Conservation (phyloP, 1,140 invertebrate genomes). For the Spodoptera litura region DNA sequence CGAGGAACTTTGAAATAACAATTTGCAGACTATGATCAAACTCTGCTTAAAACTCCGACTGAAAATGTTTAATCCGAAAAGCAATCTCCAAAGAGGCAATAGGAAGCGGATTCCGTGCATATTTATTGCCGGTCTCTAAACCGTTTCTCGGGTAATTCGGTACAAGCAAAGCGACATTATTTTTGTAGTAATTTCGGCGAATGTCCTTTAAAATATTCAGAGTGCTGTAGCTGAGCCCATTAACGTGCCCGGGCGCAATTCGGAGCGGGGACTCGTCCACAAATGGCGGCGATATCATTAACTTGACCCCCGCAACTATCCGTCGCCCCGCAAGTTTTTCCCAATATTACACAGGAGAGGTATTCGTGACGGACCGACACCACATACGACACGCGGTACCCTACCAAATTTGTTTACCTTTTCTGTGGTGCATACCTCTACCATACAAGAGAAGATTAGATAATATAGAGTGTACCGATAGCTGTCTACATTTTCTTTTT, state of each 20-base stretch:
- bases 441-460: not conserved
- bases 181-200: slow-evolving; percentile 85
- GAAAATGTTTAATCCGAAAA: slow-evolving; percentile 78
- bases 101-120: slow-evolving; percentile 80
- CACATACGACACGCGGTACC: slow-evolving; percentile 42
- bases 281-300: slow-evolving; percentile 85
- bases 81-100: slow-evolving; percentile 80
- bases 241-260: slow-evolving; percentile 84
- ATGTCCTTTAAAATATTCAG: slow-evolving; percentile 86
- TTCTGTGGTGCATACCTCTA: not conserved
- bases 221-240: slow-evolving; percentile 81
- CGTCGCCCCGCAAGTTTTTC: slow-evolving; percentile 80
- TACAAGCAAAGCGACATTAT: slow-evolving; percentile 84
- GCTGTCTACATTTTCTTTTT: too few species aligned
- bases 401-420: slow-evolving; percentile 58
- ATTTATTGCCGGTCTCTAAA: slow-evolving; percentile 82
- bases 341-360: slow-evolving; percentile 80
- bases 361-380: slow-evolving; percentile 62
- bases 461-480: not conserved
- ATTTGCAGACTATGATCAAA: slow-evolving; percentile 52
- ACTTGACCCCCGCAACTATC: slow-evolving; percentile 84
- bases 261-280: slow-evolving; percentile 77
- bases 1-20: slow-evolving; percentile 42
- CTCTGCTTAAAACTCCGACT: slow-evolving; percentile 51
- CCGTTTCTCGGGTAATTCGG: slow-evolving; percentile 84